Base-by-base conservation (phyloP, 2,797 vertebrate genomes). In the Xiphorhynchus erythropygius region DNA sequence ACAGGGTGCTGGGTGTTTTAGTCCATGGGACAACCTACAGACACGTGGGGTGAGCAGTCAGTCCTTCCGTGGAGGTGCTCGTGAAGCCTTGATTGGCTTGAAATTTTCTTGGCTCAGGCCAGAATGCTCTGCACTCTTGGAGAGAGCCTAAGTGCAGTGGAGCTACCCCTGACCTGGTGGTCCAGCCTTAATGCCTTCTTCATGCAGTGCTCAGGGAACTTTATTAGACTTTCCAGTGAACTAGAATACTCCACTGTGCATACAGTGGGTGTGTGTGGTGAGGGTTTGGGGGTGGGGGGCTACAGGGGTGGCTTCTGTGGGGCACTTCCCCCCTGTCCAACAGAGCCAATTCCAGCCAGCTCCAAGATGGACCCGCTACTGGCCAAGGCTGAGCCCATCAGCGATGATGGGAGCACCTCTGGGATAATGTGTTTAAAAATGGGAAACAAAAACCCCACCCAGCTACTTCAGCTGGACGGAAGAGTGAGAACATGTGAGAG, bases 151-250 rank as follows among this genome's bases (percentile, higher is more conserved):
- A 80, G 56, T 14, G 25, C 32, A 57, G 68, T 1, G 0, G 50
- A 77, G 52, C 75, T 78, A 32, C 10, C 69, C 85, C 87, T 52
- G 71, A 49, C 82, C 75, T 81, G 94, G 92, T 90, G 94, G 95
- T 95, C 95, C 77, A 81, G 65, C 85, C 59, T 57, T 87, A 93
- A 84, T 88, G 69, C 69, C 92, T 86, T 84, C 92, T 91, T 46
- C 85, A 9, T 52, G 83, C 3, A 50, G 52, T 7, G 84, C 71
- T 83, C 30, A 11, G 65, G 13, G 65, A 84, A 59, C 73, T 80
- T 92, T 73, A 62, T 86, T 22, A 47, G 70, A 14, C 44, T 73
- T 28, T 5, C 13, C 77, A 37, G 89, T 35, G 64, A 76, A 35
- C 11, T 16, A 25, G 82, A 60, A 75, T 37, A 37, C 73, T 70